Conservation (phyloP, 2,797 vertebrate species). For the Calcarius lapponicus region DNA sequence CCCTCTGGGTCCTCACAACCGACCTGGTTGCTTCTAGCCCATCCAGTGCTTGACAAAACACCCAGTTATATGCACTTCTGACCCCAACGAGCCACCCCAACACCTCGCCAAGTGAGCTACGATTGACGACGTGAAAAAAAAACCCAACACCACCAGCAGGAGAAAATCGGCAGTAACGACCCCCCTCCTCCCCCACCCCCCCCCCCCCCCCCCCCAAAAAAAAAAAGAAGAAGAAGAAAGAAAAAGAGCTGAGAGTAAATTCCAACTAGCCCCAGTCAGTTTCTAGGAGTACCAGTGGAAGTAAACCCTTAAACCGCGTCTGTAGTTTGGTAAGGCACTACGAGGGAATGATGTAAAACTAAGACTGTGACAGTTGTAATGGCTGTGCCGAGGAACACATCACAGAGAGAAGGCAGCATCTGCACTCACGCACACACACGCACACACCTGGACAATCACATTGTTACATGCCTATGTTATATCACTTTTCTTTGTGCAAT, state of each 20-base stretch:
- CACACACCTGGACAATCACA: slow-evolving; percentile 84
- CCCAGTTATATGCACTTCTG: background rate
- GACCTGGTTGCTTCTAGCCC: background rate
- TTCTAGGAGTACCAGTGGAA: slow-evolving; percentile 84
- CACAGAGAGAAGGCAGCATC: slow-evolving; percentile 83
- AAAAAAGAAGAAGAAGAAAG: background rate
- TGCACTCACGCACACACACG: background rate
- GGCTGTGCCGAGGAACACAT: slow-evolving; percentile 79
- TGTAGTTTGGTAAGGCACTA: slow-evolving; percentile 99
- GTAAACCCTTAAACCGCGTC: slow-evolving; percentile 85
- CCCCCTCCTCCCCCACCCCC: background rate
- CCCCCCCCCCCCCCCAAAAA: no score
- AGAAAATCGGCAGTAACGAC: slow-evolving; percentile 40
- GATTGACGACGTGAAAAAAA: background rate
- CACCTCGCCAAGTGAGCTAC: slow-evolving; percentile 38
- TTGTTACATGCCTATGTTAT: slow-evolving; percentile 91
- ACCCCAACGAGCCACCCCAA: background rate
- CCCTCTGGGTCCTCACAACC: background rate
- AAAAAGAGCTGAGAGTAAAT: slow-evolving; percentile 64
- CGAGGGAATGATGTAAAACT: slow-evolving; percentile 91
- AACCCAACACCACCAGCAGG: background rate
- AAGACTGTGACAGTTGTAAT: slow-evolving; percentile 81
- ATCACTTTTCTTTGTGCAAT: slow-evolving; percentile 92
- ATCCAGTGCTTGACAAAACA: slow-evolving; percentile 45
- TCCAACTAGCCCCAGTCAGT: slow-evolving; percentile 78